A percentile compares a stretch with the other conserved stretches of the same genome.
phyloP scores from a whole-genome alignment of 1,140 invertebrate genomes.

The Neodiprion pinetum region DNA sequence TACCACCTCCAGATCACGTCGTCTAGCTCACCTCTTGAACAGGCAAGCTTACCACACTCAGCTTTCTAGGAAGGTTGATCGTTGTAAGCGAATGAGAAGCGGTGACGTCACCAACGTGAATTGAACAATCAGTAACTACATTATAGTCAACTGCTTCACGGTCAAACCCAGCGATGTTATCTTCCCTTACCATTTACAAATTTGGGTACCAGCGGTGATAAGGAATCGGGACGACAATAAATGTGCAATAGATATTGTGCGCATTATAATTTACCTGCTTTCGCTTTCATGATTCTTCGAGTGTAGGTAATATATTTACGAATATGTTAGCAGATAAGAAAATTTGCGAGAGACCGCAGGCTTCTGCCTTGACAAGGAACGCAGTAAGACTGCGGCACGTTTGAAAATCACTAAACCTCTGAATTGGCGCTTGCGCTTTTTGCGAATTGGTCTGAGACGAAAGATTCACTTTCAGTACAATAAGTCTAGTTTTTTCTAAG shows the following conservation, averaged over 20 bases:
- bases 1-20: background rate
- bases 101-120: background rate
- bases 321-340: no score
- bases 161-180: no score
- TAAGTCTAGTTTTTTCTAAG: background rate
- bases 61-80: background rate
- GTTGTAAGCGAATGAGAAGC: background rate
- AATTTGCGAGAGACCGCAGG: no score
- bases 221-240: no score
- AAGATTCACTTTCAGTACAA: background rate
- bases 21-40: background rate
- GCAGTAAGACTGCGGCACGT: background rate
- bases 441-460: background rate
- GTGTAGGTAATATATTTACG: no score
- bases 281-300: no score
- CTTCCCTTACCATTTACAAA: no score
- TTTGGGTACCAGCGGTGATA: no score
- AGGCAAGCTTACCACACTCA: background rate
- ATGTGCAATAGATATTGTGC: no score
- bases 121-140: no score
- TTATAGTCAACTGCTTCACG: no score
- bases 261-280: no score
- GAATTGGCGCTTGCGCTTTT: background rate
- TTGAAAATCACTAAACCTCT: background rate
- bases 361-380: background rate